Evolutionary conservation across 2,797 vertebrate species (phyloP).

Genomic region (Macrochelys suwanniensis): DNA sequence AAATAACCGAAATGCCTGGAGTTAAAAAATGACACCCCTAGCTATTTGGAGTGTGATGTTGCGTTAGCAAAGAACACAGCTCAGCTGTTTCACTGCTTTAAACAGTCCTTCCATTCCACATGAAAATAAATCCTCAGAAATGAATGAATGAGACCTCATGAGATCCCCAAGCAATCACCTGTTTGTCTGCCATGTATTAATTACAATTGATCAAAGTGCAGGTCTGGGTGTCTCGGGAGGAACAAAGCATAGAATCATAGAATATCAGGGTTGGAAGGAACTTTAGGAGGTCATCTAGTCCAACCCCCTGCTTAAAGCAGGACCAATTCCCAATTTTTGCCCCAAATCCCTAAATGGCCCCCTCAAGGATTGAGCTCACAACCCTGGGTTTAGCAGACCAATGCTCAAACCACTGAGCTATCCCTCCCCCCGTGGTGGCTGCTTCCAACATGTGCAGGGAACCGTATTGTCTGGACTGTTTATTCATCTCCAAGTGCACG

Average conservation of each 20-base stretch:
- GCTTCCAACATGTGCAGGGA: not conserved
- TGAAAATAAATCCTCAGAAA: not conserved
- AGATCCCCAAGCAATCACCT: not conserved
- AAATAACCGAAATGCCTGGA: not conserved
- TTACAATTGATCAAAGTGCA: conserved; percentile 56
- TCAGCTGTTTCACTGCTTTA: conserved; percentile 21
- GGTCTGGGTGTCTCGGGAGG: conserved; percentile 11
- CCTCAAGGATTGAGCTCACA: too few species aligned
- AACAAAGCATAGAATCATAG: too few species aligned
- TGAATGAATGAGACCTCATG: conserved; percentile 52
- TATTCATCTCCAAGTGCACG: conserved; percentile 43
- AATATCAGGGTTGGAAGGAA: too few species aligned
- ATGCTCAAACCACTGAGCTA: too few species aligned
- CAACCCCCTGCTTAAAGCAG: too few species aligned
- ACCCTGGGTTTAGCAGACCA: too few species aligned
- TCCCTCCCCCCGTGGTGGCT: not conserved
- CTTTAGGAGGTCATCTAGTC: too few species aligned
- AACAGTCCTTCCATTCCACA: not conserved
- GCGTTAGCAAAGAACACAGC: not conserved
- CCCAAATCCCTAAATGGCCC: too few species aligned
- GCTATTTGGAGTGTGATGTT: not conserved
- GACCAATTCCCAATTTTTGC: too few species aligned
- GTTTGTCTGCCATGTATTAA: not conserved
- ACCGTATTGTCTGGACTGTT: not conserved
- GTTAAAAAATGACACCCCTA: not conserved